Evolutionary conservation across 1,140 invertebrate genomes (phyloP), one percentile per base, ranked within the genome.

Genomic region (Drosophila paulistorum): DNA sequence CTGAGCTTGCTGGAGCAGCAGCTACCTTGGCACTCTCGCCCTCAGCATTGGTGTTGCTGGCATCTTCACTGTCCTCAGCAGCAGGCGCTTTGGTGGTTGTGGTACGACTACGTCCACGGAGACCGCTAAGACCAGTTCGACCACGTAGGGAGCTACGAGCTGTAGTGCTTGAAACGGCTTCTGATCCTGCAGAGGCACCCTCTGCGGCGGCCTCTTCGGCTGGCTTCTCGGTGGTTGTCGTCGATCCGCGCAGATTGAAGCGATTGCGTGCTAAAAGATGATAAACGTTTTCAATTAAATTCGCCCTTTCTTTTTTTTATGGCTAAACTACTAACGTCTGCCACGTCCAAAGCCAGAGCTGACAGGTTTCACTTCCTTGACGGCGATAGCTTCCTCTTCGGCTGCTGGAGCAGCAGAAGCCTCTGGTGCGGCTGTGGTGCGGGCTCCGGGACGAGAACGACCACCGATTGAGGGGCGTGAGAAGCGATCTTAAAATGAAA

Each of bases 71-170:
- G 37, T 92, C 85, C 2, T 93, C 90, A 3, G 86, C 54, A 37
- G 90, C 70, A n/a, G 92, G 90, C 3, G 91, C 68, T 66, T 92
- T 81, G 6, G 93, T 93, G 0, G 93, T 93, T 0, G 94, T 93
- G 45, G 92, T 93, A 26, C 93, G 93, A 23, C 92, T 91, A 71
- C 94, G 93, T 68, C 92, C 91, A 42, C 92, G 90, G 0, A 95
- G 71, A 72, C 94, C 45, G 10, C 17, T 94, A 2, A 95, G 89
- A 42, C 93, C 93, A 3, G 94, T 93, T 10, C 94, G 94, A 5
- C 94, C 93, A 71, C 94, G 93, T 35, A 94, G 80, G 0, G 82
- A 51, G 9, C 83, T 69, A 20, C 76, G 77, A 10, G 81, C 81
- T n/a, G 91, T 92, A 0, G 93, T 93, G 72, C 93, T 93, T 0